phyloP scores from a whole-genome alignment of 2,888 invertebrate species.

The Pyrrhia umbra region DNA sequence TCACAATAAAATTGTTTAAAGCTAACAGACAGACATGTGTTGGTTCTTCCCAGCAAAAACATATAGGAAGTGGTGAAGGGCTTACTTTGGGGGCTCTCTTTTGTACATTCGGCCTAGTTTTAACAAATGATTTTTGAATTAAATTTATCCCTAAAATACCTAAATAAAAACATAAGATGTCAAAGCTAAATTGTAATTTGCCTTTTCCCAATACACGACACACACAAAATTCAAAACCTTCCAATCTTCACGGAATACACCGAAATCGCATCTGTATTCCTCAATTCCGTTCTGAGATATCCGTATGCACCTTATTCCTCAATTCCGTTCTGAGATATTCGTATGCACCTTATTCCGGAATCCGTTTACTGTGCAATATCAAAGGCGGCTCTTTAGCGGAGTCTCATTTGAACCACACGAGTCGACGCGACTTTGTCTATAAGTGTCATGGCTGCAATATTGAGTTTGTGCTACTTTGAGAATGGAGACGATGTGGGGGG shows the following conservation, averaged over 20 bases:
- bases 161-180: too few relatives aligned
- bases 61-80: too few relatives aligned
- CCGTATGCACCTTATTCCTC: too few relatives aligned
- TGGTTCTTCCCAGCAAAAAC: too few relatives aligned
- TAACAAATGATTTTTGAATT: too few relatives aligned
- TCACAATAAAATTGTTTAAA: too few relatives aligned
- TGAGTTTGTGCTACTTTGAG: slow-evolving; percentile 48
- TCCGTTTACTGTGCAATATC: slow-evolving; percentile 46
- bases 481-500: not conserved
- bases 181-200: too few relatives aligned
- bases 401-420: slow-evolving; percentile 35
- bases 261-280: not conserved
- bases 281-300: not conserved
- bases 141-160: too few relatives aligned
- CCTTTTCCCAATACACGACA: too few relatives aligned
- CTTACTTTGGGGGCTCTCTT: too few relatives aligned
- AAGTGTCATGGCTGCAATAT: slow-evolving; percentile 52
- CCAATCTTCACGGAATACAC: not conserved
- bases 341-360: slow-evolving; percentile 13
- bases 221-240: not conserved
- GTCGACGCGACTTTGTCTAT: slow-evolving; percentile 44
- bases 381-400: slow-evolving; percentile 37
- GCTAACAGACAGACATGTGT: too few relatives aligned
- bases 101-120: too few relatives aligned
- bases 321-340: slow-evolving; percentile 7